phyloP scores from a whole-genome alignment of 92 coral and sea anemone species.

The Bergia sp. region DNA sequence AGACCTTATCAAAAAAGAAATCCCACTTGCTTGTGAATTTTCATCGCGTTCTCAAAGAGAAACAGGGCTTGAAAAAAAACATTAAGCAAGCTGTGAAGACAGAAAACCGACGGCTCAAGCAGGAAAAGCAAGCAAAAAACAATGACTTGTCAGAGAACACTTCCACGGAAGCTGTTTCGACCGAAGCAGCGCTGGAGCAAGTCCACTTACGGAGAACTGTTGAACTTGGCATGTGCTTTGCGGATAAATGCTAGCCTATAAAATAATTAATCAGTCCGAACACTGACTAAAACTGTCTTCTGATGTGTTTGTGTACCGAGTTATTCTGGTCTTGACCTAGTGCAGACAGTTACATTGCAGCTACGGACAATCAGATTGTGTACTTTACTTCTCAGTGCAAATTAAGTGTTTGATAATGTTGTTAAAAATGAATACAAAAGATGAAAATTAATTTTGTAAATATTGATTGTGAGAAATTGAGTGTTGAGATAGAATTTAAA shows the following conservation, averaged over 20 bases:
- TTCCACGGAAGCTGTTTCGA: not conserved
- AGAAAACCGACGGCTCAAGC: not conserved
- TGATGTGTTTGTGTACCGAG: too few relatives aligned
- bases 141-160: not conserved
- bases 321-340: not conserved
- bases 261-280: not conserved
- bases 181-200: not conserved
- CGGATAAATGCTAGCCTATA: conserved; percentile 2
- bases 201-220: not conserved
- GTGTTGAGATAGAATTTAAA: too few relatives aligned
- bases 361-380: too few relatives aligned
- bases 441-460: too few relatives aligned
- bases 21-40: conserved; percentile 41
- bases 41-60: conserved; percentile 38
- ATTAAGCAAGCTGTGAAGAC: conserved; percentile 4
- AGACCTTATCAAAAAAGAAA: conserved; percentile 23
- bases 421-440: not conserved
- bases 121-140: not conserved
- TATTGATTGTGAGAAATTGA: too few relatives aligned
- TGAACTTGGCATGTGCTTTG: conserved; percentile 32
- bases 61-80: conserved; percentile 16
- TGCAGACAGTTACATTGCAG: not conserved
- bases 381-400: not conserved
- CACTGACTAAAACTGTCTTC: not conserved
- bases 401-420: not conserved